phyloP scores from a whole-genome alignment of 92 coral and sea anemone species.

The Ricordea florida region DNA sequence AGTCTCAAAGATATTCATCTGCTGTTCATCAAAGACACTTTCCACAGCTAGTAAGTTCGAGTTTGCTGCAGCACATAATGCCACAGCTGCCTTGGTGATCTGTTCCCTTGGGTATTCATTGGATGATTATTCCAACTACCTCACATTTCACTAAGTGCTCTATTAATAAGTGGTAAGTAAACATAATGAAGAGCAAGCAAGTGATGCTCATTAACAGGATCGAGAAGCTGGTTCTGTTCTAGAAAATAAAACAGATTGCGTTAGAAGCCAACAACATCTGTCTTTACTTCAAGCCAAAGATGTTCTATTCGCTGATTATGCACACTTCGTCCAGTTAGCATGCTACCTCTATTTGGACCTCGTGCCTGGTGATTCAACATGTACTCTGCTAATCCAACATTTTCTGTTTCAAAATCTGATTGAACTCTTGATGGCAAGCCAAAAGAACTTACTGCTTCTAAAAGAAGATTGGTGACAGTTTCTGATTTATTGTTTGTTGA shows the following conservation, averaged over 20 bases:
- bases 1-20: conserved; percentile 2
- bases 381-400: conserved; percentile 61
- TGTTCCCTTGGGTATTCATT: too few species aligned
- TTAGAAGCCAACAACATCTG: conserved; percentile 33
- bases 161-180: conserved; percentile 60
- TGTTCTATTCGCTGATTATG: conserved; percentile 51
- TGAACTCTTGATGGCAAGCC: conserved; percentile 68
- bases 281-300: conserved; percentile 58
- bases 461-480: conserved; percentile 51
- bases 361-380: conserved; percentile 44
- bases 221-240: conserved; percentile 50
- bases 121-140: too few species aligned
- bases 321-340: conserved; percentile 56
- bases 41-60: not conserved
- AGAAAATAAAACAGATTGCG: conserved; percentile 60
- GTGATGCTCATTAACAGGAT: conserved; percentile 48
- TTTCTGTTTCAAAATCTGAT: conserved; percentile 67
- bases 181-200: conserved; percentile 56
- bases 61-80: too few species aligned
- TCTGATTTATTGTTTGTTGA: conserved; percentile 54
- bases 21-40: conserved; percentile 5
- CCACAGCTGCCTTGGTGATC: too few species aligned
- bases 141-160: conserved; percentile 39
- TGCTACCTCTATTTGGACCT: conserved; percentile 50
- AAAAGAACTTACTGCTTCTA: conserved; percentile 39